Evolutionary conservation across 2,797 vertebrate genomes (phyloP).

Genomic region (Ataeniobius toweri): DNA sequence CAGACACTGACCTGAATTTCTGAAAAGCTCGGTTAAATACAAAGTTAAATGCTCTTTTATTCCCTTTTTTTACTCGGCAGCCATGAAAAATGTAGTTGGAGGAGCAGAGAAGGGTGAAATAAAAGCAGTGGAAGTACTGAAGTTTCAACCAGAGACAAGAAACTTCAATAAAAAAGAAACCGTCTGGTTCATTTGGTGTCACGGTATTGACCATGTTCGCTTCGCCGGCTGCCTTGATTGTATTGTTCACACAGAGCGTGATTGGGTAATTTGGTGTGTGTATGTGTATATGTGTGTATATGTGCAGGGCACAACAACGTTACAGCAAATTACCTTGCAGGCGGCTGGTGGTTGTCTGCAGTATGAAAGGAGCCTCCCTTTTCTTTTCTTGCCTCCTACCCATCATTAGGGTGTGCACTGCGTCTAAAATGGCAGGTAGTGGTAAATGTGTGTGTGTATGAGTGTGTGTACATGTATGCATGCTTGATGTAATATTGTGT

Average conservation of each 20-base stretch:
- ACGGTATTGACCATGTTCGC: conserved; percentile 52
- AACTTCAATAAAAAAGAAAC: conserved; percentile 15
- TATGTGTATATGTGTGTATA: conserved; percentile 36
- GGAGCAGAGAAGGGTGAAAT: neutral
- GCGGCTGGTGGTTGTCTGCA: conserved; percentile 57
- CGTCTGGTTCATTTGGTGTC: conserved; percentile 55
- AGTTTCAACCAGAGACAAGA: conserved; percentile 10
- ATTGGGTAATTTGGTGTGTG: conserved; percentile 62
- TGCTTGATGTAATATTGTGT: conserved; percentile 61
- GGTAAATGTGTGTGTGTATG: conserved; percentile 29
- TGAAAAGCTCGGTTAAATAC: conserved; percentile 2
- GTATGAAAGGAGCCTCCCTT: conserved; percentile 71
- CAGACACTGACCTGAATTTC: conserved; percentile 25
- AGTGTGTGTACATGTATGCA: conserved; percentile 25
- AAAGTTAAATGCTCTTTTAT: conserved; percentile 1
- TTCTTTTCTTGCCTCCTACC: conserved; percentile 61
- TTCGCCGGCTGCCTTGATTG: conserved; percentile 60
- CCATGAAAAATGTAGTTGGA: conserved; percentile 2
- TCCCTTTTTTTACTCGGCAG: neutral
- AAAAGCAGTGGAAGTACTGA: conserved; percentile 1
- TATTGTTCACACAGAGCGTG: conserved; percentile 62
- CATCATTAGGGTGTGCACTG: conserved; percentile 70
- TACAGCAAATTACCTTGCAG: conserved; percentile 73
- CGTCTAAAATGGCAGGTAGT: conserved; percentile 69
- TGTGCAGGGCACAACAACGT: conserved; percentile 51